Evolutionary conservation across 2,113 vertebrate genomes (phyloP).

Genomic region (Mus pahari): DNA sequence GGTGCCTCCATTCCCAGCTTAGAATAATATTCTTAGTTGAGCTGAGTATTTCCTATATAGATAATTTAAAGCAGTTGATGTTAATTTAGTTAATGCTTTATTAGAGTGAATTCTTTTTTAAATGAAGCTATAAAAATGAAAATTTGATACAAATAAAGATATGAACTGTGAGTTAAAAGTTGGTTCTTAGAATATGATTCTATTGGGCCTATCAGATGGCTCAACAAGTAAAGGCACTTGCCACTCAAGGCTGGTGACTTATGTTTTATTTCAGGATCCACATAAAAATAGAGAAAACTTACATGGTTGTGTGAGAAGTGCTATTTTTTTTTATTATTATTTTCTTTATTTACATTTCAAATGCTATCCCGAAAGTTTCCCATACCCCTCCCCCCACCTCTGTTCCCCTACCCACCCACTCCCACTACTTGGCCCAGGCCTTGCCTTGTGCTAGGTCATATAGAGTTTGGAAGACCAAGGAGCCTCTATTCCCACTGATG

Average conservation of each 20-base stretch:
- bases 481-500: no score
- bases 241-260: background rate
- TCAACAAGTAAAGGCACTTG: background rate
- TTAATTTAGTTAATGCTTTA: slow-evolving; percentile 54
- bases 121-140: background rate
- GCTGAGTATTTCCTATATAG: background rate
- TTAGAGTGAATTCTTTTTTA: slow-evolving; percentile 27
- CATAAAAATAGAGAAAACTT: background rate
- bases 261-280: background rate
- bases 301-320: background rate
- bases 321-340: no score
- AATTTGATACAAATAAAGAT: background rate
- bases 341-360: no score
- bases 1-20: background rate
- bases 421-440: no score
- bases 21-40: background rate
- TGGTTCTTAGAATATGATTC: background rate
- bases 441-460: no score
- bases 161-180: background rate
- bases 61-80: background rate
- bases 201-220: background rate
- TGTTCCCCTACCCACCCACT: no score
- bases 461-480: no score
- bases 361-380: no score
- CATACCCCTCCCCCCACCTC: no score